phyloP scores from a whole-genome alignment of 92 coral and sea anemone species.

The Plumapathes pennacea region DNA sequence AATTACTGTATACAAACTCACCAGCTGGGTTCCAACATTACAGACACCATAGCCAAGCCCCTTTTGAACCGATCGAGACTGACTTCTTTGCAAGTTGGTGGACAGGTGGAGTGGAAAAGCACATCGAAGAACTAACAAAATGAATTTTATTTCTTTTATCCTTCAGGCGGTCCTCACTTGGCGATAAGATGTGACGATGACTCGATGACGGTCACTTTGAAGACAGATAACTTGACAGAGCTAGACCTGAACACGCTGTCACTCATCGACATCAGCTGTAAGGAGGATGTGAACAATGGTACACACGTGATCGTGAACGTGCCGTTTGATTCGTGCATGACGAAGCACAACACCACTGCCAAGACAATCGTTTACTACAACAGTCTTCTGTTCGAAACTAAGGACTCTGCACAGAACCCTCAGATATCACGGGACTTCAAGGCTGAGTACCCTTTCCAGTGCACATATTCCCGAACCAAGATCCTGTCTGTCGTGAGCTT shows the following conservation, averaged over 20 bases:
- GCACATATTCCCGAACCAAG: constrained; percentile 61
- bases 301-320: constrained; percentile 17
- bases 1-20: too few species aligned
- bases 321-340: constrained; percentile 54
- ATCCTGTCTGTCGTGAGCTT: constrained; percentile 71
- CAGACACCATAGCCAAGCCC: too few species aligned
- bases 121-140: too few species aligned
- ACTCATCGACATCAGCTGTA: constrained; percentile 52
- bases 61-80: too few species aligned
- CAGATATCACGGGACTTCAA: constrained; percentile 69
- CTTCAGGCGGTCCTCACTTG: too few species aligned
- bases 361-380: constrained; percentile 59
- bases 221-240: too few species aligned
- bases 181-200: constrained; percentile 51
- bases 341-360: constrained; percentile 55
- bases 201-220: constrained; percentile 45
- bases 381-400: constrained; percentile 58
- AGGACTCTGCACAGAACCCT: constrained; percentile 11
- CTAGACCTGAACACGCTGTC: constrained; percentile 36
- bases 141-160: too few species aligned
- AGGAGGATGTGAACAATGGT: background rate
- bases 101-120: too few species aligned
- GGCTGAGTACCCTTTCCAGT: constrained; percentile 80
- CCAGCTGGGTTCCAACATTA: too few species aligned
- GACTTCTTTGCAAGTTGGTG: too few species aligned